phyloP scores from a whole-genome alignment of 2,888 invertebrate genomes.

The Heliconius cydno region DNA sequence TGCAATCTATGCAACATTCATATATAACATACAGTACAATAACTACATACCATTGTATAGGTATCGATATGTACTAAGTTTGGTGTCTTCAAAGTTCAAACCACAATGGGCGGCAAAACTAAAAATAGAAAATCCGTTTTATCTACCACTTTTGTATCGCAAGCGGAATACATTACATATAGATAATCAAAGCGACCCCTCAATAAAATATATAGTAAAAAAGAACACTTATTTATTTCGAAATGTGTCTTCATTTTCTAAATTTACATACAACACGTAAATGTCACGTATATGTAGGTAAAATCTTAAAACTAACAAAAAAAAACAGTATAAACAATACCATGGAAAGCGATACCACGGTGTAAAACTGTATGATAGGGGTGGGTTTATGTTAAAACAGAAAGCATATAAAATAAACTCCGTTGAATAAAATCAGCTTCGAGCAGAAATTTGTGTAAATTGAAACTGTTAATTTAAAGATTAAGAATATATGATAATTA shows the following conservation, averaged over 20 bases:
- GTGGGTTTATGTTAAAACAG: conserved; percentile 73
- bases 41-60: conserved; percentile 63
- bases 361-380: conserved; percentile 60
- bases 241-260: conserved; percentile 44
- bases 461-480: no score
- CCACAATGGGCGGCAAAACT: conserved; percentile 79
- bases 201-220: conserved; percentile 49
- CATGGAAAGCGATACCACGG: conserved; percentile 51
- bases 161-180: not conserved
- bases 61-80: conserved; percentile 53
- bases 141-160: conserved; percentile 33
- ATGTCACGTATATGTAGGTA: conserved; percentile 48
- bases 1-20: conserved; percentile 56
- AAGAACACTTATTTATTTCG: conserved; percentile 47
- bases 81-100: conserved; percentile 73
- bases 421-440: conserved; percentile 48
- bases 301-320: conserved; percentile 55
- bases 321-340: conserved; percentile 53
- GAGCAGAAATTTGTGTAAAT: conserved; percentile 51
- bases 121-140: conserved; percentile 66
- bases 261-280: conserved; percentile 44
- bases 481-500: not conserved
- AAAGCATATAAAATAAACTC: conserved; percentile 48
- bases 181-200: conserved; percentile 21
- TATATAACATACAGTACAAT: conserved; percentile 52